Evolutionary conservation across 92 coral and sea anemone genomes (phyloP), one percentile per base, ranked within the genome.

Genomic region (Porites lobata): DNA sequence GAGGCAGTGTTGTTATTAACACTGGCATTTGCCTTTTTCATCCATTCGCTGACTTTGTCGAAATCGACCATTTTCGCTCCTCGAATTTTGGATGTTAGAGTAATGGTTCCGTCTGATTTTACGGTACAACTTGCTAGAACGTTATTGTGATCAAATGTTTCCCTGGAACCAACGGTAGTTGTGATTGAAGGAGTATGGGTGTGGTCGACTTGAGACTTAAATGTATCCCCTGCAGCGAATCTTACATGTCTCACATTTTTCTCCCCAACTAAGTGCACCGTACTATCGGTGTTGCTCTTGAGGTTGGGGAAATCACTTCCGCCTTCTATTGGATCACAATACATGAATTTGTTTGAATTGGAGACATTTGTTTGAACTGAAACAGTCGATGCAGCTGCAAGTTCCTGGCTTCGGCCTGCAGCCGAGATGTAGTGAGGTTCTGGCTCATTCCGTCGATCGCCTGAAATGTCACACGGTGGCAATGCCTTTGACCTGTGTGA

Each of bases 21-120:
- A 56, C 13, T 10, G 13, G 3, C 8, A 10, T 56, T 56, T 56
- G 17, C 17, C 61, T 56, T 56, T 62, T 78, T 78, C 32, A 78
- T 9, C 71, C 82, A 78, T 21, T 78, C 70, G 17, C 82, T 78
- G 11, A 78, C 58, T 32, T 78, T 57, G 29, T 78, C 82, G 68
- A 80, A 80, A 13, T 65, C 50, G 19, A 66, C 17, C 18, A 80
- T 51, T 20, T 68, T 67, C 13, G 10, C 76, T 0, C 43, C 43
- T 20, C 11, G n/a, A 64, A 26, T n/a, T 56, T 57, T 64, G 18
- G 22, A 26, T 58, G 13, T 11, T 15, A 15, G 52, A 19, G 59
- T 20, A 78, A 2, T 15, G 22, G 6, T 12, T 7, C 52, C 74
- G 0, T 50, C 63, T 65, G 73, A 12, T 11, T 22, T 52, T 38